A percentile compares a stretch with the other conserved stretches of the same genome.
Evolutionary conservation across 2,113 vertebrate genomes (phyloP).

Genomic region (Saccopteryx bilineata): DNA sequence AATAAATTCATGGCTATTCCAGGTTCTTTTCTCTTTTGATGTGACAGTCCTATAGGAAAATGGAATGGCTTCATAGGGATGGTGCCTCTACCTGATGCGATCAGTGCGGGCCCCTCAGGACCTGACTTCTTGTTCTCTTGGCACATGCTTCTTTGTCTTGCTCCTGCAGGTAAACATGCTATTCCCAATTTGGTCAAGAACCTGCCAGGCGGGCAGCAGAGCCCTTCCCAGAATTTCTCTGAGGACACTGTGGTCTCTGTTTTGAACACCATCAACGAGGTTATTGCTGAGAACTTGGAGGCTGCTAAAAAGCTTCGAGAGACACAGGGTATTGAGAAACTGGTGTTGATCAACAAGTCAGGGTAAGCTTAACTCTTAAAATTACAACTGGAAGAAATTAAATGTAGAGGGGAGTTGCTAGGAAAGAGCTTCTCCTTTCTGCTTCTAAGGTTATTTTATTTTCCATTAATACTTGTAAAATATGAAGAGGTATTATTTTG

Average conservation of each 20-base stretch:
- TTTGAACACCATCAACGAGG: slow-evolving; percentile 95
- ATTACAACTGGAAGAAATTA: not conserved
- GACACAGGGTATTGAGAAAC: slow-evolving; percentile 95
- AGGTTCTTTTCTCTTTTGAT: not conserved
- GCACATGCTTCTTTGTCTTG: not conserved
- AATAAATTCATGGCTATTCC: not conserved
- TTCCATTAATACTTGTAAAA: not conserved
- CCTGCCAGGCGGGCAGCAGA: slow-evolving; percentile 94
- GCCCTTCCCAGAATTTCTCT: slow-evolving; percentile 90
- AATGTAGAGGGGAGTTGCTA: not conserved
- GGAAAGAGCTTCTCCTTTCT: not conserved
- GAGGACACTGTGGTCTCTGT: slow-evolving; percentile 96
- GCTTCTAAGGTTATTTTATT: not conserved
- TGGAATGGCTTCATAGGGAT: not conserved
- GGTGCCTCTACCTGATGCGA: not conserved
- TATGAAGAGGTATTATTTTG: not conserved
- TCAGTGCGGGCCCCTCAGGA: not conserved
- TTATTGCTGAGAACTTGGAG: slow-evolving; percentile 94
- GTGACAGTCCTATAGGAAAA: not conserved
- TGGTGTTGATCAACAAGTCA: slow-evolving; percentile 97
- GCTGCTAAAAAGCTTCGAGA: slow-evolving; percentile 94
- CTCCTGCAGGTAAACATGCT: slow-evolving; percentile 92
- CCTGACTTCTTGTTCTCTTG: not conserved
- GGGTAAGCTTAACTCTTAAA: slow-evolving; percentile 86
- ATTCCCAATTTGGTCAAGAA: slow-evolving; percentile 94